These are phyloP conservation scores for Dromaius novaehollandiae DNA, from an alignment of 2,113 vertebrate genomes.

Conservation along the genomic window DNA sequence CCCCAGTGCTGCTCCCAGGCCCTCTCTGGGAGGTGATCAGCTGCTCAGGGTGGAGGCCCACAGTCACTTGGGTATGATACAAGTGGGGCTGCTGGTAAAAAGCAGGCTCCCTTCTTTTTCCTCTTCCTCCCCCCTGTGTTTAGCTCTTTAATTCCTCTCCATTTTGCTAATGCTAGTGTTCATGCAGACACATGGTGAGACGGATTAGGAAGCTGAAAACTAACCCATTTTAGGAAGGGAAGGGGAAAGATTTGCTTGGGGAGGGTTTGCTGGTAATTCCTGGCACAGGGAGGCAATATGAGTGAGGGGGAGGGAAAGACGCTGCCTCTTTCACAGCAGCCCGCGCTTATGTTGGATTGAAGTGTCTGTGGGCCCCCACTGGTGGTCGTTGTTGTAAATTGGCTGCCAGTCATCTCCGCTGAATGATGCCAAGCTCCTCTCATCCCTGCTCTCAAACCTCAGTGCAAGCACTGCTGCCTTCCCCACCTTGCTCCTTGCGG, in stretches of 20 bases:
- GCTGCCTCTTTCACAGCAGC: slow-evolving; percentile 2
- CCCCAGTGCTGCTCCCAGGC: neutral
- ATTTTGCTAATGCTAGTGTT: slow-evolving; percentile 50
- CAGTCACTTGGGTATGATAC: neutral
- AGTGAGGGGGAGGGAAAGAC: neutral
- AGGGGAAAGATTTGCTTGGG: slow-evolving; percentile 30
- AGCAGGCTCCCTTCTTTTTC: neutral
- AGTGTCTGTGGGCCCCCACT: neutral
- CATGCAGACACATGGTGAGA: slow-evolving; percentile 29
- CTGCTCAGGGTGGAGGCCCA: neutral
- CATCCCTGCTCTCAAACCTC: neutral
- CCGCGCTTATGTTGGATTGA: neutral
- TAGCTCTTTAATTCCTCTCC: slow-evolving; percentile 40
- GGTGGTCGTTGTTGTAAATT: neutral
- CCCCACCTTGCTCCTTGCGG: neutral
- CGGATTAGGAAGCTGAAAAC: slow-evolving; percentile 57
- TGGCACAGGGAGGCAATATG: neutral
- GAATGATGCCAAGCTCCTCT: neutral
- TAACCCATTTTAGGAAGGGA: slow-evolving; percentile 25
- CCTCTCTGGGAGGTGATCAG: neutral
- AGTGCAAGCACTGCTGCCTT: neutral
- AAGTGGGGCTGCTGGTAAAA: neutral
- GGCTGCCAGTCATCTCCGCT: neutral
- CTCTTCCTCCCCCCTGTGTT: neutral
- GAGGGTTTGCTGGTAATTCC: neutral